phyloP scores from a whole-genome alignment of 2,888 invertebrate genomes.

The Melanotus villosus region DNA sequence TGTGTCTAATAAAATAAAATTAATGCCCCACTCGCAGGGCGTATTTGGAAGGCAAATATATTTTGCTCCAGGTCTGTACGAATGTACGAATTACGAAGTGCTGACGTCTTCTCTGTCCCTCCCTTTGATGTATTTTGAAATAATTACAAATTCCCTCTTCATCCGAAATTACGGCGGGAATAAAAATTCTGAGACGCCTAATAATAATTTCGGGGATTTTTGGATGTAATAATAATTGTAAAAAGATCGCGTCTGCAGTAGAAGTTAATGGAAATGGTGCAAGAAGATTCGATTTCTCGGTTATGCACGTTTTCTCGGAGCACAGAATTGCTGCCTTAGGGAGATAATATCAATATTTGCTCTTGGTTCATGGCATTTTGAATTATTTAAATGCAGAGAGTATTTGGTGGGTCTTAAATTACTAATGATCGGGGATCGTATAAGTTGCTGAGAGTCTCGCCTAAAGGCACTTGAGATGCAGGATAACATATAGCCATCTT shows the following conservation, averaged over 20 bases:
- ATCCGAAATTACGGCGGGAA: too few species aligned
- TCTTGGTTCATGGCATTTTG: conserved; percentile 37
- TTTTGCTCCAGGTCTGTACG: too few species aligned
- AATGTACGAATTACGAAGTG: too few species aligned
- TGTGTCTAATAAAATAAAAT: too few species aligned
- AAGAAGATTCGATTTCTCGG: conserved; percentile 43
- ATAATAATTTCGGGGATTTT: too few species aligned
- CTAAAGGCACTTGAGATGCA: conserved; percentile 1
- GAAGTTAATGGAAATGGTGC: conserved; percentile 40
- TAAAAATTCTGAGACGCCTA: too few species aligned
- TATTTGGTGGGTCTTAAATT: conserved; percentile 34
- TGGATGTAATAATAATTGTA: conserved; percentile 21
- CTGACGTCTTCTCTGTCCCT: too few species aligned
- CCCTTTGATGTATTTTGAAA: too few species aligned
- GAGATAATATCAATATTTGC: conserved; percentile 45
- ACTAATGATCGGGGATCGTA: conserved; percentile 20
- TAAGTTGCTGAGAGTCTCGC: neutral
- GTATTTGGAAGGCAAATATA: too few species aligned
- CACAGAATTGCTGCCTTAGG: conserved; percentile 39
- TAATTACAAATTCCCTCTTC: too few species aligned
- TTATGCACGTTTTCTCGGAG: conserved; percentile 37
- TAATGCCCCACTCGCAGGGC: too few species aligned
- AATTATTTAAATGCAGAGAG: conserved; percentile 38
- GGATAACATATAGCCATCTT: neutral
- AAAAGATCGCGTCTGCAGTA: conserved; percentile 4